These are phyloP conservation scores for Ennomos erosarius DNA, from an alignment of 2,888 invertebrate species.

Conservation along the genomic window DNA sequence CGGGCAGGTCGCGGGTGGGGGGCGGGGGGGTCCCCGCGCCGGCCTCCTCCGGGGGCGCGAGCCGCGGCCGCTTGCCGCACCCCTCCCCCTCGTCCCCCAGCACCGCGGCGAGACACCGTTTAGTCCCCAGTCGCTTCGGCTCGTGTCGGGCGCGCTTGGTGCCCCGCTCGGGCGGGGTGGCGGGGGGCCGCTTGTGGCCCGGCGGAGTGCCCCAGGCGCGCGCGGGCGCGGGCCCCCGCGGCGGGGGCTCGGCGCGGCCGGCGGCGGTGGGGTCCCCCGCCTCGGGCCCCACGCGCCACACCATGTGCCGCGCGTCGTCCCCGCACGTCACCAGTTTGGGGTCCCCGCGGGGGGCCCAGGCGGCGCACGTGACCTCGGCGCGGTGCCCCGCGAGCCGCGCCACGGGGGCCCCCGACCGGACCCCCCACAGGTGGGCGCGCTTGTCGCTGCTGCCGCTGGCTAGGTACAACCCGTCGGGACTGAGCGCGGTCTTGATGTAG, in stretches of 20 bases:
- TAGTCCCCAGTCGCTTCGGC: conserved; percentile 45
- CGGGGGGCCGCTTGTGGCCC: conserved; percentile 75
- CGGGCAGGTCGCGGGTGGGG: conserved; percentile 88
- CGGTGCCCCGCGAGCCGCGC: conserved; percentile 90
- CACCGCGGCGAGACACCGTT: conserved; percentile 73
- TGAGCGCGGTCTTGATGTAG: conserved; percentile 93
- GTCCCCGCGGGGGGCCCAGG: conserved; percentile 88
- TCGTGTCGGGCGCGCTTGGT: conserved; percentile 47
- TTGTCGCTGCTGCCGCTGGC: conserved; percentile 96
- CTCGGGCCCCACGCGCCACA: conserved; percentile 89
- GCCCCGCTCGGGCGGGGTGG: conserved; percentile 59
- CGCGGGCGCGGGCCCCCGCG: conserved; percentile 45
- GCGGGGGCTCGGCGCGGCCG: conserved; percentile 64
- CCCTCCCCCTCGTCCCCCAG: conserved; percentile 54
- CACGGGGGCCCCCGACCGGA: conserved; percentile 87
- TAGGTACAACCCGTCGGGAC: conserved; percentile 92
- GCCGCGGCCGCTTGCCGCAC: conserved; percentile 54
- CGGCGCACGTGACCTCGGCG: conserved; percentile 95
- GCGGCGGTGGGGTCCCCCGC: conserved; percentile 57
- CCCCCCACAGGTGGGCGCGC: conserved; percentile 94
- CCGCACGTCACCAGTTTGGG: conserved; percentile 91
- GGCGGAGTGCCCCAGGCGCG: conserved; percentile 63
- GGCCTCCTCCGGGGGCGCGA: conserved; percentile 27
- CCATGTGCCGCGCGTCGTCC: conserved; percentile 91
- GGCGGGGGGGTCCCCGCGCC: conserved; percentile 41